phyloP scores from a whole-genome alignment of 2,113 vertebrate genomes.

The Castor canadensis region DNA sequence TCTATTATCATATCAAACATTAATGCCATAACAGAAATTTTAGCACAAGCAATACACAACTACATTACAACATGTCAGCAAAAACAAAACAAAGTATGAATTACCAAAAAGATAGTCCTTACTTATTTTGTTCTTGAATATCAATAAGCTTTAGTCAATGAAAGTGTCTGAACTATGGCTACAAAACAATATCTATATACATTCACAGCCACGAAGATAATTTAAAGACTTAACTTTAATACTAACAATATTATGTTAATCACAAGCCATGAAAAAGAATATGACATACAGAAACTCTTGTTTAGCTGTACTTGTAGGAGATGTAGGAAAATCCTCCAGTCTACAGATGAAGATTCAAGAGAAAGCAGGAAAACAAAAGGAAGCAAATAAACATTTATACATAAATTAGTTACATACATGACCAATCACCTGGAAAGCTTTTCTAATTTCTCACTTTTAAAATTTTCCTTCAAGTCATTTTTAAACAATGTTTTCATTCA shows the following conservation, averaged over 20 bases:
- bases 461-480: background rate
- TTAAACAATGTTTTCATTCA: background rate
- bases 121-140: slow-evolving; percentile 23
- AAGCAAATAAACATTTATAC: slow-evolving; percentile 86
- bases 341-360: slow-evolving; percentile 91
- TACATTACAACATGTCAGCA: slow-evolving; percentile 7
- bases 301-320: slow-evolving; percentile 99
- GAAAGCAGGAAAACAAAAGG: slow-evolving; percentile 88
- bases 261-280: slow-evolving; percentile 82
- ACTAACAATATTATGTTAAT: slow-evolving; percentile 78
- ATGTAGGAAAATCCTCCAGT: slow-evolving; percentile 99
- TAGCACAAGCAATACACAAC: slow-evolving; percentile 25
- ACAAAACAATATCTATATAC: slow-evolving; percentile 66
- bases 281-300: slow-evolving; percentile 99
- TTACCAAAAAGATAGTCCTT: slow-evolving; percentile 4
- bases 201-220: slow-evolving; percentile 72
- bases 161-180: background rate
- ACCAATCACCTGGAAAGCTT: slow-evolving; percentile 60
- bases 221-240: slow-evolving; percentile 59
- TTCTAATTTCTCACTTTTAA: slow-evolving; percentile 49
- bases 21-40: background rate
- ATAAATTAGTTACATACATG: slow-evolving; percentile 80
- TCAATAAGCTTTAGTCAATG: background rate
- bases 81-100: background rate
- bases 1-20: background rate